Evolutionary conservation across 2,888 invertebrate genomes (phyloP), one percentile per base, ranked within the genome.

Genomic region (Himalopsyche kuldschensis): DNA sequence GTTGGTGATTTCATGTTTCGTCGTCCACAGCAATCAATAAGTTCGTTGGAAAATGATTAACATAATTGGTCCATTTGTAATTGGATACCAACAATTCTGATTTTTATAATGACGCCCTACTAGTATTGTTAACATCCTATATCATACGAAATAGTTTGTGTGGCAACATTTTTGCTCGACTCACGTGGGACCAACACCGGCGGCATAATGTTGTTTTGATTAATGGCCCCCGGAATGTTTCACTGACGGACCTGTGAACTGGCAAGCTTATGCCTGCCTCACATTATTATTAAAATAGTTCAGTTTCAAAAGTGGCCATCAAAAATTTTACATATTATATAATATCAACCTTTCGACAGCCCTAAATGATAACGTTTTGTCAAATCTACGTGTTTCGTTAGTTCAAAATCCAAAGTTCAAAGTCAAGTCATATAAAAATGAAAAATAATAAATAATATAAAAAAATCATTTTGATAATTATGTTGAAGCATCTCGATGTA

Each of bases 181-280:
- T 55, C 55, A 55, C 55, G 55, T 55, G 55, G 55, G 55, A 55
- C 55, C 55, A 55, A 55, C 55, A 55, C 55, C 55, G 55, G 55
- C 55, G 55, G 55, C 55, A 55, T 55, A 55, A 55, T 55, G 75
- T 32, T 75, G 69, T 78, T 79, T 78, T 82, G 82, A 82, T 82
- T 82, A 75, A 82, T 82, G 82, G 77, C 55, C 24, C 48, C 41
- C 75, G 79, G 55, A 55, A 55, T 55, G 55, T 55, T 55, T 55
- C 55, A 55, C 55, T 82, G 82, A 82, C 79, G 79, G 47, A 82
- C 82, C 78, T 82, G 82, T 82, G 82, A 82, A 79, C 63, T 55
- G 55, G 55, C 55, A 55, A 55, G 55, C 24, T 4, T 24, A 55
- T 55, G 55, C 31, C 63, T 55, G 48, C 24, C 79, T 55, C 55